Conservation (phyloP, 2,888 invertebrate species). For the Rhamnusium bicolor region DNA sequence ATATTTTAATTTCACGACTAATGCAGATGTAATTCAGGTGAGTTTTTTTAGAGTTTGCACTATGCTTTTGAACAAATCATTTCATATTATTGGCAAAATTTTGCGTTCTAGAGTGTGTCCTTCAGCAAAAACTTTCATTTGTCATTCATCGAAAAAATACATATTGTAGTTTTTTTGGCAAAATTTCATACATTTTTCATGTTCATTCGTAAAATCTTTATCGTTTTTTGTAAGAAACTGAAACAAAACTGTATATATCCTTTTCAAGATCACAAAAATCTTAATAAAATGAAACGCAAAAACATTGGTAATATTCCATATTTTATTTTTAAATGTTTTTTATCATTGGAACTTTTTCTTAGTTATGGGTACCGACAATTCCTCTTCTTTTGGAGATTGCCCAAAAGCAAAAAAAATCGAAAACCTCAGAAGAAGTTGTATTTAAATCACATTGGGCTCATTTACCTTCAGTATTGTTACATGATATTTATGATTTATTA, state of each 20-base stretch:
- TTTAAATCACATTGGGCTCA: conserved; percentile 64
- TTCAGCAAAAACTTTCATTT: conserved; percentile 49
- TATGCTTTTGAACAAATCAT: background rate
- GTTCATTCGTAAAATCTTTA: conserved; percentile 32
- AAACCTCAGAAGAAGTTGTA: conserved; percentile 60
- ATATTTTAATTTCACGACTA: conserved; percentile 47
- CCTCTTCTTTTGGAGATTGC: conserved; percentile 64
- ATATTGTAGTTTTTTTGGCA: conserved; percentile 43
- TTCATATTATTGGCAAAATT: conserved; percentile 20
- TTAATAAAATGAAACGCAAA: conserved; percentile 48
- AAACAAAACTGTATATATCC: background rate
- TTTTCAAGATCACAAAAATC: conserved; percentile 24
- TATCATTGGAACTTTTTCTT: conserved; percentile 40
- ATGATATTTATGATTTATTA: conserved; percentile 67
- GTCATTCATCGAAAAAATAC: conserved; percentile 46
- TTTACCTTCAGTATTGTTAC: conserved; percentile 67
- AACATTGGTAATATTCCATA: conserved; percentile 45
- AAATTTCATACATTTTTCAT: conserved; percentile 31
- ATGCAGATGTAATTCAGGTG: conserved; percentile 51
- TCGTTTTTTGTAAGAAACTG: conserved; percentile 27
- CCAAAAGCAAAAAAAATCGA: conserved; percentile 69
- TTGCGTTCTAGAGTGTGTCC: conserved; percentile 34
- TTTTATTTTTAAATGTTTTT: conserved; percentile 25
- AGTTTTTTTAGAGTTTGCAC: conserved; percentile 29
- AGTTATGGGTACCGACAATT: conserved; percentile 67